Percentiles rank a stretch among this genome's conserved stretches.
phyloP scores from a whole-genome alignment of 2,888 invertebrate species.

The Aproaerema taeniolella region DNA sequence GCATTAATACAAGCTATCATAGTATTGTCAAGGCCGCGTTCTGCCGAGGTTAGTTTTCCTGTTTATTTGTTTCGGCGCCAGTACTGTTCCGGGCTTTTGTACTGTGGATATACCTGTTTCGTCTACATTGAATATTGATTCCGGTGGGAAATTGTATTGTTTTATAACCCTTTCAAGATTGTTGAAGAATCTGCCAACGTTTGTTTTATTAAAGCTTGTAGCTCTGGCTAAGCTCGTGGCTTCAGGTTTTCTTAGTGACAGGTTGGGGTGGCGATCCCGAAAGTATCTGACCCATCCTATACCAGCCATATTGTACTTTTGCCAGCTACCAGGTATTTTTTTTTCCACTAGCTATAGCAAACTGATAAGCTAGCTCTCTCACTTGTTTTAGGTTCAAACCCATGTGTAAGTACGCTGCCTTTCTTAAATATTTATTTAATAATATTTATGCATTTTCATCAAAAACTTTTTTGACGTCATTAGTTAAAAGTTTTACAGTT shows the following conservation, averaged over 20 bases:
- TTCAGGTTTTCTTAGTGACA: conserved; percentile 17
- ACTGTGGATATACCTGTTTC: conserved; percentile 1
- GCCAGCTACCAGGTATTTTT: conserved; percentile 12
- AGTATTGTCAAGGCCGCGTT: conserved; percentile 36
- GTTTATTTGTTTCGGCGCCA: conserved; percentile 28
- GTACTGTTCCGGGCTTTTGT: conserved; percentile 21
- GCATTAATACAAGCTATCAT: conserved; percentile 33
- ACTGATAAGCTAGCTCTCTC: conserved; percentile 14
- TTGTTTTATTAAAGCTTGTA: conserved; percentile 17
- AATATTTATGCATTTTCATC: too few relatives aligned
- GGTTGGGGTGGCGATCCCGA: conserved; percentile 13
- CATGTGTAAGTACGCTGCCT: too few relatives aligned
- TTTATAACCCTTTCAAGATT: conserved; percentile 19
- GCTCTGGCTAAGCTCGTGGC: conserved; percentile 19
- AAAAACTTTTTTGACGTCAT: too few relatives aligned
- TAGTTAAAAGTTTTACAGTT: too few relatives aligned
- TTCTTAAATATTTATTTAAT: too few relatives aligned
- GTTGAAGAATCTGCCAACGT: conserved; percentile 18
- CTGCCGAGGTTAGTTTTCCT: conserved; percentile 35
- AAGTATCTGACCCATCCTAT: conserved; percentile 15
- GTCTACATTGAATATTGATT: conserved; percentile 17
- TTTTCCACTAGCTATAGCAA: conserved; percentile 12
- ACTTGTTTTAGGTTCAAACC: conserved; percentile 19
- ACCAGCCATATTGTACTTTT: conserved; percentile 16
- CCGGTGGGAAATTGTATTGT: conserved; percentile 14